Conservation (phyloP, 2,113 vertebrate genomes). For the Cinclus cinclus region DNA sequence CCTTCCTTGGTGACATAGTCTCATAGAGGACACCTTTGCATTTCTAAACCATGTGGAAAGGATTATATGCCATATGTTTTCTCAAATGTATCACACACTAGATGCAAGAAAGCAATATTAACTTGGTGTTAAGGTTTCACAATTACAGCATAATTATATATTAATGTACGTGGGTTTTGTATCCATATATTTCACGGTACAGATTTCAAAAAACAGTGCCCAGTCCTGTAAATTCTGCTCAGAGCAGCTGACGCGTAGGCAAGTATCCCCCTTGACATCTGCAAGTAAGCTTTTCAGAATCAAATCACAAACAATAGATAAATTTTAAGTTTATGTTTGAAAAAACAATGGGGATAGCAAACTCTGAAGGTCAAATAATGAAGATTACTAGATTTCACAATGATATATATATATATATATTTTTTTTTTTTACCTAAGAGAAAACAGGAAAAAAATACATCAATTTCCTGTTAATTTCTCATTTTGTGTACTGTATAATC, state of each 20-base stretch:
- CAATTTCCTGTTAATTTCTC: not conserved
- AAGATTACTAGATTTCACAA: not conserved
- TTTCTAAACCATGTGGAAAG: constrained; percentile 28
- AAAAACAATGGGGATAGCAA: not conserved
- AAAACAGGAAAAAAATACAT: not conserved
- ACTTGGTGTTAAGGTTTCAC: not conserved
- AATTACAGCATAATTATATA: not conserved
- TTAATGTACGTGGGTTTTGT: not conserved
- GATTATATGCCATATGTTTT: constrained; percentile 45
- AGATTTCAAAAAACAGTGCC: not conserved
- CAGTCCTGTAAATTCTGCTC: not conserved
- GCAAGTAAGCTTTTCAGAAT: not conserved
- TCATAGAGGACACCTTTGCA: constrained; percentile 35
- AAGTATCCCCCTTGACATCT: not conserved
- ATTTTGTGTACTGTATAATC: not conserved
- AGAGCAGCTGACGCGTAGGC: not conserved
- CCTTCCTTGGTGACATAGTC: not conserved
- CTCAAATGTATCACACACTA: not conserved
- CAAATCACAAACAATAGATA: not conserved
- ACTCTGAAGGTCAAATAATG: not conserved
- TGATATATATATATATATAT: not conserved
- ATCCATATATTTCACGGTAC: not conserved
- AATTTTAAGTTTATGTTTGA: not conserved
- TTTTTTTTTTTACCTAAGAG: not conserved
- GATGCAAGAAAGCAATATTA: not conserved